A percentile compares a stretch with the other conserved stretches of the same genome.
These are phyloP conservation scores for Leptopilina clavipes DNA, from an alignment of 1,140 invertebrate genomes.

Conservation along the genomic window DNA sequence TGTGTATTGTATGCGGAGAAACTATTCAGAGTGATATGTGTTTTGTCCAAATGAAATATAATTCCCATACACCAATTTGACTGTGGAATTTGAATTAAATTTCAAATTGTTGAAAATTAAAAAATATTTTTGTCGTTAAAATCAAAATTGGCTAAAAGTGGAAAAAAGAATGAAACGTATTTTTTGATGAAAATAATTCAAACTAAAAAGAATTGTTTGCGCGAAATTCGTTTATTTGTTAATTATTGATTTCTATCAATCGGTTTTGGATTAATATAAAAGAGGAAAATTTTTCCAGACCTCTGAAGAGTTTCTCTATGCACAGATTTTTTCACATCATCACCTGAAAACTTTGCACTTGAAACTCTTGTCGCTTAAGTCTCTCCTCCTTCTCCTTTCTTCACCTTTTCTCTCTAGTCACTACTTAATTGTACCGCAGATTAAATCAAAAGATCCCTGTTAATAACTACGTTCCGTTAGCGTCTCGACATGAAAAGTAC, in stretches of 20 bases:
- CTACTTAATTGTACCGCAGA: constrained; percentile 30
- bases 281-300: neutral
- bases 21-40: neutral
- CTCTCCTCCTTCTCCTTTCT: neutral
- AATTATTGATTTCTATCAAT: too few relatives aligned
- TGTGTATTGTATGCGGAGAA: neutral
- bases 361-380: constrained; percentile 15
- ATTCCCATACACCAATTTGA: too few relatives aligned
- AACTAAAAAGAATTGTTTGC: too few relatives aligned
- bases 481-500: constrained; percentile 4
- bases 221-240: too few relatives aligned
- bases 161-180: too few relatives aligned
- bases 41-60: too few relatives aligned
- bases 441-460: constrained; percentile 21
- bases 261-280: too few relatives aligned
- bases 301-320: neutral
- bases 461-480: neutral
- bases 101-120: too few relatives aligned
- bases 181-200: too few relatives aligned
- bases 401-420: neutral
- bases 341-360: constrained; percentile 25
- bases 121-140: too few relatives aligned
- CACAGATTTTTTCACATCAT: constrained; percentile 1
- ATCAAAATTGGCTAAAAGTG: too few relatives aligned
- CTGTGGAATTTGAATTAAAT: too few relatives aligned